Conservation (phyloP, 92 coral and sea anemone species). For the Porites rus region DNA sequence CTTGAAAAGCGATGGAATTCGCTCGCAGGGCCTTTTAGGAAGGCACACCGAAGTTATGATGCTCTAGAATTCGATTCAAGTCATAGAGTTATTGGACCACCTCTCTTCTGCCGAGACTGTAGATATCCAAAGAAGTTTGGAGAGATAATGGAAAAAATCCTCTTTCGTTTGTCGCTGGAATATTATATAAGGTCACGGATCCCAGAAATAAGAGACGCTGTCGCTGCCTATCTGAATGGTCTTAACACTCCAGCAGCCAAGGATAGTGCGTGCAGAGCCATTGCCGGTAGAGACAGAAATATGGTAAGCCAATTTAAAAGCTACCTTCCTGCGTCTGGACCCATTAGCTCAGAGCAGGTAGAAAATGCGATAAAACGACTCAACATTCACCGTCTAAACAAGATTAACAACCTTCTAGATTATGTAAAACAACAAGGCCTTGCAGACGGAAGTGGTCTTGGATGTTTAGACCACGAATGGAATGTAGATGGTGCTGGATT, state of each 20-base stretch:
- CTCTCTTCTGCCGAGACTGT: conserved; percentile 64
- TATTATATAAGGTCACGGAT: conserved; percentile 56
- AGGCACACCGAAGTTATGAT: conserved; percentile 12
- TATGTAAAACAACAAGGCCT: conserved; percentile 62
- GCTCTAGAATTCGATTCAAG: neutral
- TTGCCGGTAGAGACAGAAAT: conserved; percentile 29
- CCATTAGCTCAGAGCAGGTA: neutral
- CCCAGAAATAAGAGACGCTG: conserved; percentile 38
- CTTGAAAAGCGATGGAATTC: conserved; percentile 35
- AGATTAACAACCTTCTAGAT: conserved; percentile 30
- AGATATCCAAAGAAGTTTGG: conserved; percentile 55
- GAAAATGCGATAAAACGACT: neutral
- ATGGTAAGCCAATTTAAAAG: neutral
- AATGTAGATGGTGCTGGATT: conserved; percentile 65
- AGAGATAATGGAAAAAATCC: conserved; percentile 32
- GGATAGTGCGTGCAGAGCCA: neutral
- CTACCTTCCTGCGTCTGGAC: neutral
- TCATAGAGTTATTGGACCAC: conserved; percentile 38
- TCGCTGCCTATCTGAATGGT: conserved; percentile 7
- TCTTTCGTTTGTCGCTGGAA: conserved; percentile 68
- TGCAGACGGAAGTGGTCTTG: conserved; percentile 65
- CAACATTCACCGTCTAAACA: conserved; percentile 11
- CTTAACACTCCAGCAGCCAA: neutral
- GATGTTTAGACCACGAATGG: conserved; percentile 64
- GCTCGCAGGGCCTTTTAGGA: neutral